Evolutionary conservation across 2,113 vertebrate genomes (phyloP), one percentile per base, ranked within the genome.

Genomic region (Tetrax tetrax): DNA sequence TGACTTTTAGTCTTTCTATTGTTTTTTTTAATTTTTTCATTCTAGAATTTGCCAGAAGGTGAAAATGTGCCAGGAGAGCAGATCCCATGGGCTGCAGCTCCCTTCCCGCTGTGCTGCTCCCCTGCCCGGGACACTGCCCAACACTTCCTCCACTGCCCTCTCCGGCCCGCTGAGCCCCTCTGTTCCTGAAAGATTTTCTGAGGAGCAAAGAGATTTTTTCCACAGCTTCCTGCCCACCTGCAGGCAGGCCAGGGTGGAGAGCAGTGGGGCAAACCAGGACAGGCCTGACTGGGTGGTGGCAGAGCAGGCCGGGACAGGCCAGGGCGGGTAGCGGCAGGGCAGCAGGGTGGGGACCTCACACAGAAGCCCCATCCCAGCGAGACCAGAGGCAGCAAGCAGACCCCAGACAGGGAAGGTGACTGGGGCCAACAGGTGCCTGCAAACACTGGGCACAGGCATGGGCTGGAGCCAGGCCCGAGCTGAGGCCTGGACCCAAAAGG

Each of bases 401-500:
- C 27, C 35, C 5, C 0, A 5, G 13, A 20, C 23, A 14, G 7
- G 28, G 53, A 51, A 17, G 2, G 14, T 17, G 23, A 29, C 6
- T 1, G 4, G 6, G 25, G 8, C 16, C 14, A 4, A 23, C 20
- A 8, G 15, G 31, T 69, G n/a, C 4, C 47, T 28, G 54, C 8
- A 21, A 48, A 15, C 15, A 8, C 11, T 15, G 10, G 33, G 53
- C 28, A 31, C 51, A 64, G 43, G 35, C 48, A 10, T 50, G 61
- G 54, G 15, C 19, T 2, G 4, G 54, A 56, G 35, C 29, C 47
- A 45, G 54, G 23, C 31, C 19, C 53, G 17, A 23, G 14, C 60
- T 13, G 19, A 29, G 54, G 5, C 41, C 0, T 1, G 23, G 14
- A n/a, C 18, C 10, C 12, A 4, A 0, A 0, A 29, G 31, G 16